These are phyloP conservation scores for Lucinisca nassula DNA, from an alignment of 2,888 invertebrate genomes.

Conservation along the genomic window DNA sequence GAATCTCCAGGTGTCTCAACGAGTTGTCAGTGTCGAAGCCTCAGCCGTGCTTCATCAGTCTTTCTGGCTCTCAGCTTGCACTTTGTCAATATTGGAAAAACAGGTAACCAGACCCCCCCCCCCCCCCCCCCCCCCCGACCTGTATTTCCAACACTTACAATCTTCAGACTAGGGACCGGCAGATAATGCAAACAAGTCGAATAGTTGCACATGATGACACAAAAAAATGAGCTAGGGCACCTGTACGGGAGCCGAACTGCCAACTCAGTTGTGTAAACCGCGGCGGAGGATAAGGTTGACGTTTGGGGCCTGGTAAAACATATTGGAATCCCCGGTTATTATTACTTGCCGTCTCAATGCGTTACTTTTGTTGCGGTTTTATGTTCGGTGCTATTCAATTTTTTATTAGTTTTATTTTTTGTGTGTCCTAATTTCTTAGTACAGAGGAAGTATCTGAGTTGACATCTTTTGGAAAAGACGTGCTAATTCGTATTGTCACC, in stretches of 20 bases:
- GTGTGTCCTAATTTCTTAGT: neutral
- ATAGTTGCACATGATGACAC: no score
- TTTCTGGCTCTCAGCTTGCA: no score
- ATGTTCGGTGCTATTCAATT: neutral
- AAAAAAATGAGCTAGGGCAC: neutral
- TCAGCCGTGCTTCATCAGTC: no score
- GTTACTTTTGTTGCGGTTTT: neutral
- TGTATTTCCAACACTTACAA: no score
- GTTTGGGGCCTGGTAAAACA: neutral
- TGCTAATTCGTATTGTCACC: neutral
- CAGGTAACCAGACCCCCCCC: no score
- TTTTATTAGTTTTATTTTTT: neutral
- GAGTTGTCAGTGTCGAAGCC: no score
- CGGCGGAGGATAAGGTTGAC: neutral
- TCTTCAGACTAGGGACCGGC: no score
- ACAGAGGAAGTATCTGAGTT: neutral
- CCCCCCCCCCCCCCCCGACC: no score
- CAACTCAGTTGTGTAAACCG: neutral
- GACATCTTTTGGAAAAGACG: neutral
- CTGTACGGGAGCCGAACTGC: neutral
- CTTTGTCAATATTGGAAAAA: no score
- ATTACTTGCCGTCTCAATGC: neutral
- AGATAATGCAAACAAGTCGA: no score
- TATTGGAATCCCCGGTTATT: neutral
- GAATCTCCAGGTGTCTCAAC: no score